Conservation (phyloP, 2,797 vertebrate genomes). For the Typhlichthys subterraneus region DNA sequence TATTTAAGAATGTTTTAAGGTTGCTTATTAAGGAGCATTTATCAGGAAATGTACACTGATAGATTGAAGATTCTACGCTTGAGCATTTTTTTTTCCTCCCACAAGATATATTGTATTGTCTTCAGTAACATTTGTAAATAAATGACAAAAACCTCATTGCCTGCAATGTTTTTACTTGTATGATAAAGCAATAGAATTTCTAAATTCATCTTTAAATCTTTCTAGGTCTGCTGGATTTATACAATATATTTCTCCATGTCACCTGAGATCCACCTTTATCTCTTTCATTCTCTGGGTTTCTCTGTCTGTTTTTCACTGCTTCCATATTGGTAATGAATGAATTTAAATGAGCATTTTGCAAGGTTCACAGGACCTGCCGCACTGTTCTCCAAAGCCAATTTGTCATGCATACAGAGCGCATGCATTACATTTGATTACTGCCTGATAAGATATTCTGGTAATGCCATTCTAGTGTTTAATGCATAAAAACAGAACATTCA, state of each 20-base stretch:
- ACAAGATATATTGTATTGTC: conserved; percentile 39
- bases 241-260: conserved; percentile 13
- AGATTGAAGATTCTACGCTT: conserved; percentile 43
- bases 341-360: conserved; percentile 72
- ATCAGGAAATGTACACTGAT: conserved; percentile 43
- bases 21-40: conserved; percentile 60
- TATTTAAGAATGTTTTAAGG: conserved; percentile 62
- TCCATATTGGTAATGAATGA: conserved; percentile 61
- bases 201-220: conserved; percentile 39
- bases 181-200: not conserved
- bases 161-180: conserved; percentile 6
- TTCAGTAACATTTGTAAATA: conserved; percentile 79
- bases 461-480: conserved; percentile 48
- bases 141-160: conserved; percentile 57
- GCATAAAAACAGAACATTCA: conserved; percentile 51
- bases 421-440: conserved; percentile 68
- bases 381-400: conserved; percentile 71
- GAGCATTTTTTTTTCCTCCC: conserved; percentile 16
- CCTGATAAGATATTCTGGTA: conserved; percentile 55
- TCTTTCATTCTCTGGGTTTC: conserved; percentile 29
- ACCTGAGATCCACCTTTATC: conserved; percentile 14
- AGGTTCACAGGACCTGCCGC: conserved; percentile 66
- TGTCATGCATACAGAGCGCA: conserved; percentile 60
- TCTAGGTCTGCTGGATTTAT: not conserved
- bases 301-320: conserved; percentile 37